Percentiles rank a stretch among this genome's conserved stretches.
These are phyloP conservation scores for Arge pagana DNA, from an alignment of 2,888 invertebrate species.

Conservation along the genomic window DNA sequence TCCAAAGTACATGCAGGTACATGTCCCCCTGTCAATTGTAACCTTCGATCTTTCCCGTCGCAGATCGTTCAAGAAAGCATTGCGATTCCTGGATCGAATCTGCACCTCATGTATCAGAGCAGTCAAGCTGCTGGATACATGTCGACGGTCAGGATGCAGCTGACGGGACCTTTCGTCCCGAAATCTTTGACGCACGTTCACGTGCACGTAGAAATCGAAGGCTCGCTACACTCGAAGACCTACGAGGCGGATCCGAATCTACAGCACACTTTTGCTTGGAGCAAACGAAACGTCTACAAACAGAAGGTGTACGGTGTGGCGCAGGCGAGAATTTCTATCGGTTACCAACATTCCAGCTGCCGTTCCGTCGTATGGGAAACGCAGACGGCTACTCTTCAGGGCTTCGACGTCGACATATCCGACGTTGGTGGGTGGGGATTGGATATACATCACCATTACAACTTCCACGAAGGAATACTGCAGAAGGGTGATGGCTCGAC, in stretches of 20 bases:
- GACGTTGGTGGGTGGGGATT: slow-evolving; percentile 98
- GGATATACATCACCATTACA: slow-evolving; percentile 97
- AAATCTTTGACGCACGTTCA: slow-evolving; percentile 85
- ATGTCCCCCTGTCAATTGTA: no score
- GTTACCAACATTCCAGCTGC: slow-evolving; percentile 92
- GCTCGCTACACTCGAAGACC: slow-evolving; percentile 86
- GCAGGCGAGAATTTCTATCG: slow-evolving; percentile 86
- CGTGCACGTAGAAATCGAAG: slow-evolving; percentile 91
- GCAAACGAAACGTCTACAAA: slow-evolving; percentile 95
- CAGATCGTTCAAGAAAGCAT: slow-evolving; percentile 97
- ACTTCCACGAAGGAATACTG: slow-evolving; percentile 95
- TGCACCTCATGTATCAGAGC: slow-evolving; percentile 94
- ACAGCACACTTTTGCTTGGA: slow-evolving; percentile 97
- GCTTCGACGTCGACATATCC: slow-evolving; percentile 95
- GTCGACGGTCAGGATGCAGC: slow-evolving; percentile 88
- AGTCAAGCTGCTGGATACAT: slow-evolving; percentile 93
- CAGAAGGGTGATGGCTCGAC: slow-evolving; percentile 98
- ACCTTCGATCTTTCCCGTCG: slow-evolving; percentile 4
- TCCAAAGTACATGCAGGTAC: no score
- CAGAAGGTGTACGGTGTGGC: slow-evolving; percentile 92
- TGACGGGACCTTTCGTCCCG: slow-evolving; percentile 82
- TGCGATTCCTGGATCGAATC: slow-evolving; percentile 89
- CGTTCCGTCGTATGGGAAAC: slow-evolving; percentile 91
- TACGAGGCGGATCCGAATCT: slow-evolving; percentile 97
- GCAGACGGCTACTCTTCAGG: slow-evolving; percentile 90